phyloP scores from a whole-genome alignment of 2,888 invertebrate species.

The Drepanosiphum platanoidis region DNA sequence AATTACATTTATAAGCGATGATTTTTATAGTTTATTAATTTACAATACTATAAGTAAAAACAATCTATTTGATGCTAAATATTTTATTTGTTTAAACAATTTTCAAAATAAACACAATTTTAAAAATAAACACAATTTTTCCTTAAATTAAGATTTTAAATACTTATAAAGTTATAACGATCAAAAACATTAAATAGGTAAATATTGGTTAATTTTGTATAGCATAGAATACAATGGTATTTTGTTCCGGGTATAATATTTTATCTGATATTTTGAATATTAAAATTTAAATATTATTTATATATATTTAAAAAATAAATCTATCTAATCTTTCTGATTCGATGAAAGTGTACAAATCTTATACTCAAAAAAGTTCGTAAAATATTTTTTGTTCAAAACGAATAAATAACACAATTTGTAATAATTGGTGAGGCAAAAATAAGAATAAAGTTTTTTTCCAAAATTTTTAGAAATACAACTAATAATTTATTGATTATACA shows the following conservation, averaged over 20 bases:
- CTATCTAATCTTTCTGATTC: background rate
- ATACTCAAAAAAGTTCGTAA: conserved; percentile 5
- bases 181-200: conserved; percentile 10
- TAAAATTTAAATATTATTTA: background rate
- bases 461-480: background rate
- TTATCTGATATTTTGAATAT: background rate
- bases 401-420: background rate
- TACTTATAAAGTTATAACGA: conserved; percentile 4
- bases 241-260: background rate
- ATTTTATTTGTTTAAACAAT: background rate
- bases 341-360: conserved; percentile 1
- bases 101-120: conserved; percentile 24
- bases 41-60: background rate
- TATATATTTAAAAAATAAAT: conserved; percentile 1
- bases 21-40: background rate
- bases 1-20: too few species aligned
- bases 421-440: background rate
- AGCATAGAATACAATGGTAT: background rate
- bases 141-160: background rate
- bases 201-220: background rate
- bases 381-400: background rate
- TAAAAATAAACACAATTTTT: conserved; percentile 23
- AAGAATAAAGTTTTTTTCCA: background rate
- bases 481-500: background rate
- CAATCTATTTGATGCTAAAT: conserved; percentile 28